These are phyloP conservation scores for Drosophila neonasuta DNA, from an alignment of 2,888 invertebrate species.

Conservation along the genomic window DNA sequence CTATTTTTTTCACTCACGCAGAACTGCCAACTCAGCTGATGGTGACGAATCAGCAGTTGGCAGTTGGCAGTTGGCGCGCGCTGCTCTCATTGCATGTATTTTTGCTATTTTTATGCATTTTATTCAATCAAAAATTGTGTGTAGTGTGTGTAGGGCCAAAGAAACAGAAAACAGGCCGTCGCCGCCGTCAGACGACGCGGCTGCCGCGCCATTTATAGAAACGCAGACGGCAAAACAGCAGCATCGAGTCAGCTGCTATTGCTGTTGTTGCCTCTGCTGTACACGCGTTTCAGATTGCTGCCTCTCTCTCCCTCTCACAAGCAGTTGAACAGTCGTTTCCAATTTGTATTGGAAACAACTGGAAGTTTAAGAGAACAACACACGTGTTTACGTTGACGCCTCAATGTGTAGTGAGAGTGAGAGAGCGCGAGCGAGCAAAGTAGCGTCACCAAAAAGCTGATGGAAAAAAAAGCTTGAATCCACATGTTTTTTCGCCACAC, in stretches of 20 bases:
- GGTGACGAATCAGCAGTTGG: slow-evolving; percentile 65
- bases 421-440: slow-evolving; percentile 30
- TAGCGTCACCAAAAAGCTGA: slow-evolving; percentile 42
- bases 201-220: slow-evolving; percentile 71
- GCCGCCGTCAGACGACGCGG: slow-evolving; percentile 33
- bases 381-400: slow-evolving; percentile 60
- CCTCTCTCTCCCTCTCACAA: not conserved
- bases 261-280: slow-evolving; percentile 50
- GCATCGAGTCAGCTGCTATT: slow-evolving; percentile 54
- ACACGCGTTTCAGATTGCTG: slow-evolving; percentile 35
- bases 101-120: slow-evolving; percentile 75
- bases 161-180: slow-evolving; percentile 43
- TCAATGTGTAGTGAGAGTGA: slow-evolving; percentile 33
- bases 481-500: slow-evolving; percentile 74
- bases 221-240: slow-evolving; percentile 45
- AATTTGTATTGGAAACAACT: slow-evolving; percentile 54
- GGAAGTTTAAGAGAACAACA: slow-evolving; percentile 66
- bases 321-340: slow-evolving; percentile 39
- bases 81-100: slow-evolving; percentile 51
- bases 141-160: slow-evolving; percentile 44
- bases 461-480: slow-evolving; percentile 66
- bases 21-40: slow-evolving; percentile 70
- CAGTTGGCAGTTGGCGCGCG: slow-evolving; percentile 31
- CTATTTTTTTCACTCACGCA: slow-evolving; percentile 21
- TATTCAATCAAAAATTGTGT: slow-evolving; percentile 71